Base-by-base conservation (phyloP, 2,888 invertebrate species). In the Tiphia femorata region DNA sequence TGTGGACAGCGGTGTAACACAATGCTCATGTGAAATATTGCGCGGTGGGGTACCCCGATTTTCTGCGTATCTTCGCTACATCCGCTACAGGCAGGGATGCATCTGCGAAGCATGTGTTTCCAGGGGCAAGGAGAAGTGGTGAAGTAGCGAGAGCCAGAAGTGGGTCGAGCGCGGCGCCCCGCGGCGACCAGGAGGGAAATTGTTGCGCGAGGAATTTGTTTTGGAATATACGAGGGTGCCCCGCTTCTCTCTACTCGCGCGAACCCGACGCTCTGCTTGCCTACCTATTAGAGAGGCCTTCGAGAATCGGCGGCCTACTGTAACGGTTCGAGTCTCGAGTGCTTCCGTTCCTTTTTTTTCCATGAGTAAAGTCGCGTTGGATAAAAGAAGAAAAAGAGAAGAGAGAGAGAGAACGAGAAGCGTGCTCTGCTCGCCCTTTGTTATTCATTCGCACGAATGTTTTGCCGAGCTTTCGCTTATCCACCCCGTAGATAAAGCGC, bases 21-120 rank as follows among this genome's bases (percentile, higher is more conserved):
- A 74, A 69, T 74, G 61, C 65, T 62, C 58, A 56, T 60, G 73
- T 68, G 69, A 72, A 73, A 66, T 70, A 72, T 71, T 59, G 65
- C 69, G 40, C 60, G 42, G 21, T 52, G 65, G 63, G 67, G 58
- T 55, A n/a, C n/a, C n/a, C 55, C 57, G 56, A 60, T 70, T 62
- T 62, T 55, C 54, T 52, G 42, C 29, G 21, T 58, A 58, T 58
- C 62, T 21, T 47, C 46, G 49, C 42, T 49, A 57, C 63, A 55
- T 63, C 58, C 59, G 49, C 25, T 48, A 40, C 38, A 46, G 33
- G 23, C 41, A 62, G 51, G 54, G 64, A 50, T 65, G 67, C 77
- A 76, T 77, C 76, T 77, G 77, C 64, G 62, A 54, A 54, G 65
- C 77, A 77, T 76, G 75, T 73, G 74, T 62, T 70, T 64, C 52